Evolutionary conservation across 1,140 invertebrate species (phyloP).

Genomic region (Drosophila sechellia): DNA sequence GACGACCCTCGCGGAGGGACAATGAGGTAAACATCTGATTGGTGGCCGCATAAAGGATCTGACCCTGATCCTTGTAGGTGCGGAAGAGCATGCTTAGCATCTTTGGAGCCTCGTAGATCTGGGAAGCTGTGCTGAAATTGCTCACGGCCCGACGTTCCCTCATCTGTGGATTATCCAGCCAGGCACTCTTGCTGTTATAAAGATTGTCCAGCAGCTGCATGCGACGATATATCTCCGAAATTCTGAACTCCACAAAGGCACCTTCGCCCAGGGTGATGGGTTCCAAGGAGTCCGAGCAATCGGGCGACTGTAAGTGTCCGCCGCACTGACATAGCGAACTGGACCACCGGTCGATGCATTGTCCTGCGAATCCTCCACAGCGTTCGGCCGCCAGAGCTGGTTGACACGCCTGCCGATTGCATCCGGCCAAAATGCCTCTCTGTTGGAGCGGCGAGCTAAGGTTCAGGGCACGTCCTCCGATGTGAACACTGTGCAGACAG

Average conservation of each 20-base stretch:
- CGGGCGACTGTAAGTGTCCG: constrained; percentile 89
- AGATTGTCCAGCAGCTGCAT: constrained; percentile 93
- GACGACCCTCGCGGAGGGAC: constrained; percentile 89
- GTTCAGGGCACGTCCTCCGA: constrained; percentile 93
- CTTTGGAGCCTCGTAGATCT: constrained; percentile 86
- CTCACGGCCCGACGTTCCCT: constrained; percentile 31
- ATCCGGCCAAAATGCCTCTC: constrained; percentile 90
- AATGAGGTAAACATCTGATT: constrained; percentile 95
- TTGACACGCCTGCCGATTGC: constrained; percentile 88
- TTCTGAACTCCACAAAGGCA: constrained; percentile 91
- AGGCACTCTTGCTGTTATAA: constrained; percentile 89
- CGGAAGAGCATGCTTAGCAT: constrained; percentile 92
- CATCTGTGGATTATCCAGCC: constrained; percentile 83
- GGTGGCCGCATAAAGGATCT: constrained; percentile 92
- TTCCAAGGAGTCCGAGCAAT: constrained; percentile 91
- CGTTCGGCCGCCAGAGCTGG: constrained; percentile 83
- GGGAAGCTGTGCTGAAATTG: constrained; percentile 57
- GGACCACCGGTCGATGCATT: constrained; percentile 94
- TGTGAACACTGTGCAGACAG: constrained; percentile 94
- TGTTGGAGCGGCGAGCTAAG: constrained; percentile 90
- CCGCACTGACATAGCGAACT: constrained; percentile 89
- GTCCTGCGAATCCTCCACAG: constrained; percentile 88
- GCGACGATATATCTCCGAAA: constrained; percentile 93
- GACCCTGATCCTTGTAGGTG: constrained; percentile 90
- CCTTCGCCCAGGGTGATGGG: constrained; percentile 91